Evolutionary conservation across 53 echinoderm and acorn worm genomes (phyloP).

Genomic region (Echinometra lucunter): DNA sequence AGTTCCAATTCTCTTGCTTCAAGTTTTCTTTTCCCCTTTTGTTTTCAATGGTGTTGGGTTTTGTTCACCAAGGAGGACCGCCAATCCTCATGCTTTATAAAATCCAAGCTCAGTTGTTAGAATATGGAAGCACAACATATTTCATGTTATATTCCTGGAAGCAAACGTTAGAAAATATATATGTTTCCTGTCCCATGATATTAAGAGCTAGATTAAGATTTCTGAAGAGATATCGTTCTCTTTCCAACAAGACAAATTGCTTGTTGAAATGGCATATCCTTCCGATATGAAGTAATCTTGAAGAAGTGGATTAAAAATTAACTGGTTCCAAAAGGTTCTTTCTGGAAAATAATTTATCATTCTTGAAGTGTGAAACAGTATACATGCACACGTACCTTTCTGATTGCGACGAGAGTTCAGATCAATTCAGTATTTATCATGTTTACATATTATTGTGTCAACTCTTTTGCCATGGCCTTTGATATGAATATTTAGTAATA

Average conservation of each 20-base stretch:
- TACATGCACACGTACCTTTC: background rate
- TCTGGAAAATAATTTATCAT: background rate
- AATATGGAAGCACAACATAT: background rate
- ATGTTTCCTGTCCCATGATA: background rate
- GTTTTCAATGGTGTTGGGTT: too few relatives aligned
- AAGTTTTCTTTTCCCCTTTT: too few relatives aligned
- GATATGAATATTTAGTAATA: too few relatives aligned
- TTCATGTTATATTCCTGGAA: background rate
- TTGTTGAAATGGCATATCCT: background rate
- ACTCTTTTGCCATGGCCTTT: too few relatives aligned
- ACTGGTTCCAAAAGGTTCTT: background rate
- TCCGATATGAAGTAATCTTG: background rate
- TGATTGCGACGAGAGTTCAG: background rate
- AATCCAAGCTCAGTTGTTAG: background rate
- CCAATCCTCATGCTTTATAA: background rate
- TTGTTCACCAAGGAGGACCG: too few relatives aligned
- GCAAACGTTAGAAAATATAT: background rate
- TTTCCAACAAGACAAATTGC: background rate
- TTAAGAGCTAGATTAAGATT: too few relatives aligned
- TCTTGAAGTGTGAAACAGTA: background rate
- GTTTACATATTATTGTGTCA: too few relatives aligned
- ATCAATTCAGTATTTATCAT: too few relatives aligned
- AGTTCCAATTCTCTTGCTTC: too few relatives aligned
- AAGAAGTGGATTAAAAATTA: background rate
- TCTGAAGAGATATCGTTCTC: background rate